Evolutionary conservation across 2,113 vertebrate genomes (phyloP).

Genomic region (Sus scrofa): DNA sequence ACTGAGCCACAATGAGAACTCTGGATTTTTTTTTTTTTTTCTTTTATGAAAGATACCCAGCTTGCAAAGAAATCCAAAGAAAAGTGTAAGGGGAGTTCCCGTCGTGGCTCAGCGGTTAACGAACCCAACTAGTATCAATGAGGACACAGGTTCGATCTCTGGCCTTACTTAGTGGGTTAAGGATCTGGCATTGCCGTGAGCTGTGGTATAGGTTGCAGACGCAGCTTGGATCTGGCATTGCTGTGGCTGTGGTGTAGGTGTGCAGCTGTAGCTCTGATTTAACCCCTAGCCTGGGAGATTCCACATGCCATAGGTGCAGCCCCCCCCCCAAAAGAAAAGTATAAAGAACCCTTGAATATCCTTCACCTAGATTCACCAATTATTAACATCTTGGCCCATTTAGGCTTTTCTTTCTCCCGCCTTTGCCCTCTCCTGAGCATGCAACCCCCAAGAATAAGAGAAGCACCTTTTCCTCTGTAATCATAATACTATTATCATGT

Average conservation of each 20-base stretch:
- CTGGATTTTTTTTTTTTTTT: not conserved
- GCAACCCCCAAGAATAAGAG: not conserved
- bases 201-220: too few relatives aligned
- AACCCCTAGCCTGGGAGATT: too few relatives aligned
- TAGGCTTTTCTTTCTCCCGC: not conserved
- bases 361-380: not conserved
- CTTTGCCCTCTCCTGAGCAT: not conserved
- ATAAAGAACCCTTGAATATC: not conserved
- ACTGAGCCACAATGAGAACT: too few relatives aligned
- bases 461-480: not conserved
- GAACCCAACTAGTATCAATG: too few relatives aligned
- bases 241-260: too few relatives aligned
- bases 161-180: too few relatives aligned
- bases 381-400: not conserved
- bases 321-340: not conserved
- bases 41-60: slow-evolving; percentile 43
- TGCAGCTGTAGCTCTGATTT: too few relatives aligned
- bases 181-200: too few relatives aligned
- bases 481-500: rapidly evolving
- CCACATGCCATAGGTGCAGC: too few relatives aligned
- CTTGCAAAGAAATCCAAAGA: slow-evolving; percentile 40
- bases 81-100: not conserved
- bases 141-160: too few relatives aligned
- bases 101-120: too few relatives aligned
- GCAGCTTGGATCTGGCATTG: too few relatives aligned